Percentiles rank a stretch among this genome's conserved stretches.
These are phyloP conservation scores for Neolamprologus kungweensis DNA, from an alignment of 2,113 vertebrate species.

Conservation along the genomic window DNA sequence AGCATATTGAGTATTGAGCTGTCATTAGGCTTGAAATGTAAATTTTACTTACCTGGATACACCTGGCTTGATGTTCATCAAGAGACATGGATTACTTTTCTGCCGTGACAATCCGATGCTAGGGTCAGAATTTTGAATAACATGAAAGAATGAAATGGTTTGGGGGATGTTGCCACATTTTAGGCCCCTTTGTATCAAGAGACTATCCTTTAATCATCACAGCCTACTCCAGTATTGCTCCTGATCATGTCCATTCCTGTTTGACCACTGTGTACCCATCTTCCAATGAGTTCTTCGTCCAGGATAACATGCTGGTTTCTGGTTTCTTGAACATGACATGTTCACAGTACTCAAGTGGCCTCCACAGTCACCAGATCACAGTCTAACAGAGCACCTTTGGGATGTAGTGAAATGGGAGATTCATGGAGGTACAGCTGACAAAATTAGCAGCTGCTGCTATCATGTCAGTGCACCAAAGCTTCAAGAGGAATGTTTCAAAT, in stretches of 20 bases:
- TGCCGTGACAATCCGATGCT: accelerated
- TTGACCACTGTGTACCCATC: not conserved
- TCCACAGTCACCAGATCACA: not conserved
- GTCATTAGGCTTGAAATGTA: not conserved
- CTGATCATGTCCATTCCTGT: not conserved
- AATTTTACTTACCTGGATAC: not conserved
- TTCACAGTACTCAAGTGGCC: not conserved
- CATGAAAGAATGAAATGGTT: not conserved
- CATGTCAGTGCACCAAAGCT: accelerated
- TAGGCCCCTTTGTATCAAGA: not conserved
- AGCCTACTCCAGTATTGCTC: not conserved
- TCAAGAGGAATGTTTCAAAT: not conserved
- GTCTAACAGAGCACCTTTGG: not conserved
- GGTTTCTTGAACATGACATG: not conserved
- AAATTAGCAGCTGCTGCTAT: not conserved
- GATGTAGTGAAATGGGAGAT: not conserved
- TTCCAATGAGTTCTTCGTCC: not conserved
- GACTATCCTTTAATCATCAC: not conserved
- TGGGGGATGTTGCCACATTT: not conserved
- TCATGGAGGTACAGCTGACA: not conserved
- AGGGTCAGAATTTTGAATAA: not conserved
- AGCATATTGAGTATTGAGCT: not conserved
- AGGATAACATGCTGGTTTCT: not conserved
- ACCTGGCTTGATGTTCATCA: not conserved
- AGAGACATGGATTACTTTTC: not conserved